Conservation (phyloP, 2,797 vertebrate genomes). For the Melanotaenia boesemani region DNA sequence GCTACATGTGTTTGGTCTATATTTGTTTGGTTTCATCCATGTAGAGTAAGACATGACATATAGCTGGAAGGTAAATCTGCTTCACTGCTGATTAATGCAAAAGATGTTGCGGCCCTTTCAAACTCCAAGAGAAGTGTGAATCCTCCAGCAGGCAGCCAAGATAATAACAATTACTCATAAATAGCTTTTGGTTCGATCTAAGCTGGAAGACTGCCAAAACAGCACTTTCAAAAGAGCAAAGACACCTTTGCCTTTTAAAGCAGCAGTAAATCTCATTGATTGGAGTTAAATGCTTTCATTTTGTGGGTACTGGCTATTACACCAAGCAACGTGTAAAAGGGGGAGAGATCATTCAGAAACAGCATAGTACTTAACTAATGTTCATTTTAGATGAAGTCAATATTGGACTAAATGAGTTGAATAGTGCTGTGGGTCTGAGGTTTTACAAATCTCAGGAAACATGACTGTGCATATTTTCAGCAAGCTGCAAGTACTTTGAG, state of each 20-base stretch:
- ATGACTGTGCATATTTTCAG: constrained; percentile 52
- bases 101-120: constrained; percentile 56
- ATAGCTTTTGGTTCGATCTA: constrained; percentile 65
- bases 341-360: constrained; percentile 73
- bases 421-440: constrained; percentile 51
- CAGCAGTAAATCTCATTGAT: constrained; percentile 82
- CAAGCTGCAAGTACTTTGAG: constrained; percentile 11
- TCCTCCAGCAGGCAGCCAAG: constrained; percentile 64
- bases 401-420: constrained; percentile 67
- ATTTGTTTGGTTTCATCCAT: constrained; percentile 64
- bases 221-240: constrained; percentile 81
- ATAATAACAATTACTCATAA: constrained; percentile 81
- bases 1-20: constrained; percentile 60
- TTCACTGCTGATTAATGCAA: constrained; percentile 57
- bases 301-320: constrained; percentile 78
- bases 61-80: constrained; percentile 59
- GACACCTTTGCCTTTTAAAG: constrained; percentile 82
- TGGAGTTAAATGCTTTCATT: constrained; percentile 82
- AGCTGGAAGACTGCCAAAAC: constrained; percentile 81
- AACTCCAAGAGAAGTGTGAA: constrained; percentile 69
- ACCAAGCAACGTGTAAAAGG: constrained; percentile 72
- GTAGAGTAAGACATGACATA: constrained; percentile 52
- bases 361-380: constrained; percentile 72
- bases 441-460: constrained; percentile 46
- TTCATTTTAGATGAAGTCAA: constrained; percentile 75